phyloP scores from a whole-genome alignment of 1,140 invertebrate species.

The Bombyx mori region DNA sequence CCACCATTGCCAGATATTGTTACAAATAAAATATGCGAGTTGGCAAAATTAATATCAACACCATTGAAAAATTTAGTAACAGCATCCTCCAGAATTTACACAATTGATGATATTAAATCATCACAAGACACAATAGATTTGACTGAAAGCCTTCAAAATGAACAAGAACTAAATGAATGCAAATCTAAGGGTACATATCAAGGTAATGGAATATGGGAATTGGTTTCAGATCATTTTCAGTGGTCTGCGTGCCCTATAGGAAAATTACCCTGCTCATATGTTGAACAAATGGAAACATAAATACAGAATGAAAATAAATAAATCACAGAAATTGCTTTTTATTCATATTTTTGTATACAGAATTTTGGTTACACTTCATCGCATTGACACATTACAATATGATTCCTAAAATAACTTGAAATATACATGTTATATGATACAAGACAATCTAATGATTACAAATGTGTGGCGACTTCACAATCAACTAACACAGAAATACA shows the following conservation, averaged over 20 bases:
- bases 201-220: conserved; percentile 35
- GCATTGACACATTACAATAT: conserved; percentile 59
- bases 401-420: conserved; percentile 54
- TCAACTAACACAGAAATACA: conserved; percentile 23
- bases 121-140: conserved; percentile 8
- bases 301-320: conserved; percentile 5
- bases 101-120: conserved; percentile 41
- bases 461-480: conserved; percentile 15
- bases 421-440: conserved; percentile 64
- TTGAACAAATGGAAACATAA: conserved; percentile 14
- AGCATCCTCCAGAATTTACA: conserved; percentile 37
- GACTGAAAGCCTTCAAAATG: conserved; percentile 7
- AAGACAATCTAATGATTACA: conserved; percentile 38
- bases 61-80: conserved; percentile 28
- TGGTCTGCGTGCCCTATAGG: conserved; percentile 50
- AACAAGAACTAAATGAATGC: conserved; percentile 1
- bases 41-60: conserved; percentile 47
- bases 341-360: conserved; percentile 63
- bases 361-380: conserved; percentile 67
- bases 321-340: conserved; percentile 62
- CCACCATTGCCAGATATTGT: conserved; percentile 32
- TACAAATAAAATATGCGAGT: conserved; percentile 38
- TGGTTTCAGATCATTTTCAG: conserved; percentile 23
- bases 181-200: conserved; percentile 3
- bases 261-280: conserved; percentile 18